Conservation (phyloP, 2,888 invertebrate species). For the Sarcophaga subvicina region DNA sequence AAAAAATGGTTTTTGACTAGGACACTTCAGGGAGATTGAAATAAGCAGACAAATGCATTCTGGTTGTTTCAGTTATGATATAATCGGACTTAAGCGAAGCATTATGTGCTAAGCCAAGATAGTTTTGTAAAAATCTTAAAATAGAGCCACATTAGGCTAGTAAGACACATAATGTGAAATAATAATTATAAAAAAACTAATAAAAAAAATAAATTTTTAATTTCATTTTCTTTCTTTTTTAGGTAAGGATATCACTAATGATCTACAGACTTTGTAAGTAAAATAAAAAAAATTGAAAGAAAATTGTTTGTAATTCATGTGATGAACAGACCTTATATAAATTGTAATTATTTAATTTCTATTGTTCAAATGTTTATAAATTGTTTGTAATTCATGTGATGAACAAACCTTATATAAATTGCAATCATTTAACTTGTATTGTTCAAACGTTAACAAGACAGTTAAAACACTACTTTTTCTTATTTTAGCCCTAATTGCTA, state of each 20-base stretch:
- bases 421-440: neutral
- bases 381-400: neutral
- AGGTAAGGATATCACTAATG: neutral
- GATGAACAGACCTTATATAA: neutral
- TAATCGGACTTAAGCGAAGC: too few species aligned
- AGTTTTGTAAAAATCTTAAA: too few species aligned
- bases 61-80: too few species aligned
- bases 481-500: conserved; percentile 31
- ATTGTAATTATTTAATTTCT: neutral
- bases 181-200: too few species aligned
- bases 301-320: neutral
- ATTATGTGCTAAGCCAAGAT: too few species aligned
- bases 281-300: neutral
- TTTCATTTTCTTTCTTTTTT: neutral
- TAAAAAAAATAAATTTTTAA: neutral
- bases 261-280: neutral
- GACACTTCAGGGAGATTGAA: too few species aligned
- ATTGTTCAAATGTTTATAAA: conserved; percentile 10
- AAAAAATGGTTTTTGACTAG: too few species aligned
- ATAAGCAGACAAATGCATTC: too few species aligned
- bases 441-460: conserved; percentile 28
- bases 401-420: neutral
- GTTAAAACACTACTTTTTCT: conserved; percentile 23
- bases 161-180: too few species aligned
- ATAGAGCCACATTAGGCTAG: too few species aligned